phyloP scores from a whole-genome alignment of 2,797 vertebrate genomes.

The Scolopax bukidnonensis region DNA sequence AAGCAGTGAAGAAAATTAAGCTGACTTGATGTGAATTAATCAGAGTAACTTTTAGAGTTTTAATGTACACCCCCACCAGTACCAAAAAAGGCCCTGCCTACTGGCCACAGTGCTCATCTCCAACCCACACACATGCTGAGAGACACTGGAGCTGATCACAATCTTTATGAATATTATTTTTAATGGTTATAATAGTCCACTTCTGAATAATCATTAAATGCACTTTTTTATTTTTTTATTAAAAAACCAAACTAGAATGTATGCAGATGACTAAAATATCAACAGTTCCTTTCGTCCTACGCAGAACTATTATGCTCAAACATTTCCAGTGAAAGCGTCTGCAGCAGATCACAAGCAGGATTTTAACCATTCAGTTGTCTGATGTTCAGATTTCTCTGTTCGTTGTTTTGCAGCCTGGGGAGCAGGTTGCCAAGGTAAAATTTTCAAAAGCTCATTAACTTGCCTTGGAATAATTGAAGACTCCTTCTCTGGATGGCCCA shows the following conservation, averaged over 20 bases:
- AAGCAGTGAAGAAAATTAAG: conserved; percentile 19
- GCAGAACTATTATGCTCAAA: conserved; percentile 71
- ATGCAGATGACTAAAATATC: conserved; percentile 78
- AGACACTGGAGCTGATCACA: conserved; percentile 50
- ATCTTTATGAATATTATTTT: conserved; percentile 61
- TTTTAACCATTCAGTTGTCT: conserved; percentile 63
- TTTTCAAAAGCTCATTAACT: background rate
- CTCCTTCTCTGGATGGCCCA: background rate
- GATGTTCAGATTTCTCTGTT: conserved; percentile 1
- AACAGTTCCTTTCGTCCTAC: conserved; percentile 76
- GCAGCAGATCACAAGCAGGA: conserved; percentile 20
- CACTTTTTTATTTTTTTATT: conserved; percentile 59
- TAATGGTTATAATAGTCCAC: conserved; percentile 66
- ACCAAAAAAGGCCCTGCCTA: conserved; percentile 51
- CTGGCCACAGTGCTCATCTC: conserved; percentile 27
- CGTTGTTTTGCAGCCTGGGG: conserved; percentile 8
- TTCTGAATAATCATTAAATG: conserved; percentile 75
- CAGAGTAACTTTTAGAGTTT: conserved; percentile 53
- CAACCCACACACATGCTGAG: conserved; percentile 28
- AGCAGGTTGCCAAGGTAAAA: background rate
- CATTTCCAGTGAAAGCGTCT: conserved; percentile 61
- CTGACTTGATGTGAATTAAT: conserved; percentile 47
- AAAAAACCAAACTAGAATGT: conserved; percentile 41
- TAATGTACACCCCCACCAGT: conserved; percentile 40
- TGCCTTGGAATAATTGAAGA: background rate